phyloP scores from a whole-genome alignment of 1,140 invertebrate species.

The Trinorchestia longiramus region DNA sequence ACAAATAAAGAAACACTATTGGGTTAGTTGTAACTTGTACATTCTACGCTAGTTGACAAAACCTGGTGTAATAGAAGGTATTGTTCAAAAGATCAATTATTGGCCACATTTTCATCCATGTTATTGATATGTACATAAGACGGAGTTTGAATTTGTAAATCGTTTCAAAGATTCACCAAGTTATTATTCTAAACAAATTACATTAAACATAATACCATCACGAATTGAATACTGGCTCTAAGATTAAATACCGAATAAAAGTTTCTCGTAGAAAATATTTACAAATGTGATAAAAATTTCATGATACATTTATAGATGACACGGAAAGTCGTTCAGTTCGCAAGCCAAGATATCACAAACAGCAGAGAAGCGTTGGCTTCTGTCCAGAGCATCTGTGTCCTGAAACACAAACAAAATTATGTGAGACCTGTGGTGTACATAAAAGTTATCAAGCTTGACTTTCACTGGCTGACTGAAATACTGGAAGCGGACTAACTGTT shows the following conservation, averaged over 20 bases:
- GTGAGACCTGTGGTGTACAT: not conserved
- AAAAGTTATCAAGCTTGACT: too few relatives aligned
- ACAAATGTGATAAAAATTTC: not conserved
- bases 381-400: not conserved
- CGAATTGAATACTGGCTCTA: not conserved
- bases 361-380: too few relatives aligned
- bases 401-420: not conserved
- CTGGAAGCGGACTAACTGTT: too few relatives aligned
- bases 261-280: conserved; percentile 9
- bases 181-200: not conserved
- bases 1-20: not conserved
- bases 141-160: not conserved
- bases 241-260: not conserved
- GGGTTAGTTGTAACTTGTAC: not conserved
- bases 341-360: not conserved
- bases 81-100: not conserved
- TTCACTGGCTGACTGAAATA: too few relatives aligned
- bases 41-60: not conserved
- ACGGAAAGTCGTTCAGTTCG: not conserved
- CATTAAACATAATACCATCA: not conserved
- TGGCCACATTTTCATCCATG: not conserved
- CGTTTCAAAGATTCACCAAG: not conserved
- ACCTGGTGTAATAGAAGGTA: not conserved
- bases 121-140: not conserved
- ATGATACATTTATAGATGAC: not conserved